Evolutionary conservation across 2,797 vertebrate species (phyloP).

Genomic region (Microctenopoma stevenorrisi): DNA sequence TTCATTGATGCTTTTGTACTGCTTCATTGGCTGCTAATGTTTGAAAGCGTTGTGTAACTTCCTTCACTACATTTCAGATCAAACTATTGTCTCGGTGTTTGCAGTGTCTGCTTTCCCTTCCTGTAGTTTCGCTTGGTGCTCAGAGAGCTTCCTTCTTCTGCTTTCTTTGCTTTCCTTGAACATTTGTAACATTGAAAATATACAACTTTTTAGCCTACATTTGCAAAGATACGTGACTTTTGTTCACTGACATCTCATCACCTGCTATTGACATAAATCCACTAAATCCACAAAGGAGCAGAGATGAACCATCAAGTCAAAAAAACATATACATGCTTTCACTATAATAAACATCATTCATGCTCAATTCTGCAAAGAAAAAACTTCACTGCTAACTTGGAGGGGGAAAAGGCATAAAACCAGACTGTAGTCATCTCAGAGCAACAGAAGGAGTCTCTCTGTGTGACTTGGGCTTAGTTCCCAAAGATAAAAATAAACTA

Average conservation of each 20-base stretch:
- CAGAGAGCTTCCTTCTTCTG: background rate
- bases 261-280: background rate
- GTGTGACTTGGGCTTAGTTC: too few relatives aligned
- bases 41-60: slow-evolving; percentile 8
- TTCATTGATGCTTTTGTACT: slow-evolving; percentile 16
- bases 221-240: background rate
- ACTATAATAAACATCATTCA: too few relatives aligned
- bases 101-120: slow-evolving; percentile 44
- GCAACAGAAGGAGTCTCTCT: too few relatives aligned
- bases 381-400: too few relatives aligned
- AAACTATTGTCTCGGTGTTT: slow-evolving; percentile 41
- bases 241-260: background rate
- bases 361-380: too few relatives aligned
- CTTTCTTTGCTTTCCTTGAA: background rate
- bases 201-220: background rate
- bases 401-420: too few relatives aligned
- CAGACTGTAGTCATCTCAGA: too few relatives aligned
- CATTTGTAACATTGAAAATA: background rate
- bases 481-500: background rate
- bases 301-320: too few relatives aligned
- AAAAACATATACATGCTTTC: too few relatives aligned
- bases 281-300: too few relatives aligned
- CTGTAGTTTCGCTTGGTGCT: slow-evolving; percentile 26
- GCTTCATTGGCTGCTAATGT: slow-evolving; percentile 16
- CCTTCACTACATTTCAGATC: background rate